These are phyloP conservation scores for Thymallus thymallus DNA, from an alignment of 2,113 vertebrate genomes.

Conservation along the genomic window DNA sequence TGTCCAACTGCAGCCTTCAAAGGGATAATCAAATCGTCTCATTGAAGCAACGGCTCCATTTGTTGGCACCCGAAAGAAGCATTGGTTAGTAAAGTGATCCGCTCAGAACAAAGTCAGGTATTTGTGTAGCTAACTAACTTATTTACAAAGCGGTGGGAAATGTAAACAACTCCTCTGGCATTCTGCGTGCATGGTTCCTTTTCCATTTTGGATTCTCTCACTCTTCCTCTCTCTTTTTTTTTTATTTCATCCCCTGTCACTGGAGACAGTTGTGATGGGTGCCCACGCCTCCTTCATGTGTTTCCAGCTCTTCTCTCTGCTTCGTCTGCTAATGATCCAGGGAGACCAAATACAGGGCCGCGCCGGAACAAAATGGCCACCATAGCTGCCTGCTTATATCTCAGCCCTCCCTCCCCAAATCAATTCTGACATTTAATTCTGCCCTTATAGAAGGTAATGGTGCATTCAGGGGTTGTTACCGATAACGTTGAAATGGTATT, in stretches of 20 bases:
- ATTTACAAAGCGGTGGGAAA: constrained; percentile 61
- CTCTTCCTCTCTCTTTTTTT: background rate
- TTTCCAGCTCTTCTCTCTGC: constrained; percentile 28
- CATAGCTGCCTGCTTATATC: constrained; percentile 52
- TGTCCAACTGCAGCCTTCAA: constrained; percentile 68
- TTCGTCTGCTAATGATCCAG: constrained; percentile 54
- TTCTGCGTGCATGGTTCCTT: background rate
- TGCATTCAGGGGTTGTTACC: constrained; percentile 71
- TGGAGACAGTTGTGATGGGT: constrained; percentile 34
- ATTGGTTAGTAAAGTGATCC: constrained; percentile 39
- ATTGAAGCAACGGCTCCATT: constrained; percentile 49
- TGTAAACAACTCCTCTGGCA: constrained; percentile 53
- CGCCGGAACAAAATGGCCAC: constrained; percentile 61
- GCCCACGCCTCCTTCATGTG: constrained; percentile 49
- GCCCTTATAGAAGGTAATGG: constrained; percentile 71
- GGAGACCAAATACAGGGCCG: constrained; percentile 50
- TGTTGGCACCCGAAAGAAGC: constrained; percentile 53
- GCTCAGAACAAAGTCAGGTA: constrained; percentile 57
- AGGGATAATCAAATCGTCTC: constrained; percentile 61
- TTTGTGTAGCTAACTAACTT: constrained; percentile 55
- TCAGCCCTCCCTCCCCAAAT: constrained; percentile 60
- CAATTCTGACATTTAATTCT: constrained; percentile 73
- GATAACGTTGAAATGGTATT: constrained; percentile 60
- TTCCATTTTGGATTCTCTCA: background rate
- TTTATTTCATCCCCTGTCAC: constrained; percentile 44